phyloP scores from a whole-genome alignment of 2,797 vertebrate species.

The Scolopax rusticola region DNA sequence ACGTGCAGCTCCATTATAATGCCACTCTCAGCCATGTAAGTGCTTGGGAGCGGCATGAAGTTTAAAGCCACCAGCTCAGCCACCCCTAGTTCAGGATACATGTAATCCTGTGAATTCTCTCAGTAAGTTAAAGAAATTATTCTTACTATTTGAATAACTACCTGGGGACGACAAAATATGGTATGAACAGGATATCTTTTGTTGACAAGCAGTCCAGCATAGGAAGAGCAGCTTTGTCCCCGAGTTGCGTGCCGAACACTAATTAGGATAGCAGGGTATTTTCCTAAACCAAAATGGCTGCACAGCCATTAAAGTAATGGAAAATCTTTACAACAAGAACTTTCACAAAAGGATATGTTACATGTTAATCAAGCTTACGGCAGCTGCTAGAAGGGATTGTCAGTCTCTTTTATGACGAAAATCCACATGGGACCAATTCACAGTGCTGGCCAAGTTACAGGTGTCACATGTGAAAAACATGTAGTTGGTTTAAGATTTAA shows the following conservation, averaged over 20 bases:
- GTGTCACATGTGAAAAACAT: slow-evolving; percentile 37
- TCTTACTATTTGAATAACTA: background rate
- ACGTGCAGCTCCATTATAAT: background rate
- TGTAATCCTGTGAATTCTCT: background rate
- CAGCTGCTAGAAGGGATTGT: slow-evolving; percentile 38
- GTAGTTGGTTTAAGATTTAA: slow-evolving; percentile 74
- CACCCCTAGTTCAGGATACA: background rate
- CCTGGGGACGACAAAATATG: background rate
- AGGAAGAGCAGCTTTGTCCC: background rate
- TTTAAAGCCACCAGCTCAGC: background rate
- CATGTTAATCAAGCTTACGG: slow-evolving; percentile 55
- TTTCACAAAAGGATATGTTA: slow-evolving; percentile 27
- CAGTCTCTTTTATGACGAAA: slow-evolving; percentile 48
- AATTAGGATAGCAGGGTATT: background rate
- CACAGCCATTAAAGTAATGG: slow-evolving; percentile 22
- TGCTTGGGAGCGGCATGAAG: background rate
- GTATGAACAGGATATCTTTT: background rate
- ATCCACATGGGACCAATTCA: slow-evolving; percentile 45
- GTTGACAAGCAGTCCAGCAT: background rate
- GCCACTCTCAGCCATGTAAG: rapidly evolving
- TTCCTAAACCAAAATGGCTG: slow-evolving; percentile 45
- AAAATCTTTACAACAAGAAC: slow-evolving; percentile 37
- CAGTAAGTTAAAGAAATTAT: background rate
- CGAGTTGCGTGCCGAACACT: rapidly evolving
- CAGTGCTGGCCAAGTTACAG: slow-evolving; percentile 55